Evolutionary conservation across 2,888 invertebrate species (phyloP), one percentile per base, ranked within the genome.

Genomic region (Cistogaster globosa): DNA sequence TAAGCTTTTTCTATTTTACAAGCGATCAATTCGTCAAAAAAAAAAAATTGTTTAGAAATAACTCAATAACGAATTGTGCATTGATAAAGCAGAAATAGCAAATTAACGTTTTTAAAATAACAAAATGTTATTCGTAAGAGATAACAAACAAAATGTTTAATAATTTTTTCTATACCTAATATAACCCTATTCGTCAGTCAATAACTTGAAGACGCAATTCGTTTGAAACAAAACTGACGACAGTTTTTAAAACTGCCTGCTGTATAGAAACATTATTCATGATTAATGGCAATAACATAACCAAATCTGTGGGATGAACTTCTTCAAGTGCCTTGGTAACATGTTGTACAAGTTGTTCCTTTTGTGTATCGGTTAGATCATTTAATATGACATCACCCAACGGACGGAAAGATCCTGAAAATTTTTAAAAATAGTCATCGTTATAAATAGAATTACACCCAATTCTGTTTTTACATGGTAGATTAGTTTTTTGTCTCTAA

Each of bases 371-470:
- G 0, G 89, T 92, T 45, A 93, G 82, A 77, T 93, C 92, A 71
- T 92, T 90, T 5, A 90, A 85, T n/a, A 93, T 88, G 0, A 93
- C 89, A 72, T 92, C 91, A n/a, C 90, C 90, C 62, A 92, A 81
- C 0, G 92, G 90, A n/a, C 89, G 90, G 67, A 92, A 93, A 1
- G 88, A 85, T 9, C 91, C 92, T 92, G 14, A 38, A 57, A 68
- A 32, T 16, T 20, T 14, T 42, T 20, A 22, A 53, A 38, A n/a
- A 45, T 6, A 48, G 14, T 32, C 26, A 2, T 6, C 48, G 36
- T 12, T 45, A 63, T 20, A 32, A 62, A 32, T 32, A 45, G 0
- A 36, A 68, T 62, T 75, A n/a, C n/a, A n/a, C n/a, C n/a, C n/a
- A n/a, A n/a, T n/a, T n/a, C n/a, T n/a, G n/a, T n/a, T n/a, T n/a